Conservation (phyloP, 2,797 vertebrate species). For the Enteromius thamalakanensis region DNA sequence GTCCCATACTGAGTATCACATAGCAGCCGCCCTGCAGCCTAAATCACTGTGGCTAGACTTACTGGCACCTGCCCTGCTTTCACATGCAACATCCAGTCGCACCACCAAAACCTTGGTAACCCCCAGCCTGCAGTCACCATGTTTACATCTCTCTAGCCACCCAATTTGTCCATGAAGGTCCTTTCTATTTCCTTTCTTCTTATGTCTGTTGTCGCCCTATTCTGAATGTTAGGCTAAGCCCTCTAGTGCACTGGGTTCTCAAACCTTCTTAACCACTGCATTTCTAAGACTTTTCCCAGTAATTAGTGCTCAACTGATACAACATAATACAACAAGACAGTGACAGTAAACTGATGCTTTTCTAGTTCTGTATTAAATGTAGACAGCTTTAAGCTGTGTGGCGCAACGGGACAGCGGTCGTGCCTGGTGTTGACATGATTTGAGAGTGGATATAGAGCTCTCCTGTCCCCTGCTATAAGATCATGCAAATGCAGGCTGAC, state of each 20-base stretch:
- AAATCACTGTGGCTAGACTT: slow-evolving; percentile 98
- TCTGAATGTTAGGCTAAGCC: background rate
- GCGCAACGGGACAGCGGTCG: background rate
- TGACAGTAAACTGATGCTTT: background rate
- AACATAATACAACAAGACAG: background rate
- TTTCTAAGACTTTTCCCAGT: background rate
- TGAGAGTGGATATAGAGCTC: slow-evolving; percentile 6
- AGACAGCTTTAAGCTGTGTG: background rate
- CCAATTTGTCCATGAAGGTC: slow-evolving; percentile 10
- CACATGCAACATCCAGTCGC: slow-evolving; percentile 77
- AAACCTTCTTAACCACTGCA: background rate
- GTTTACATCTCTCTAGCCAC: slow-evolving; percentile 27
- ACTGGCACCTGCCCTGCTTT: slow-evolving; percentile 98
- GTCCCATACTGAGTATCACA: slow-evolving; percentile 94
- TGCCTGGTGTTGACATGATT: background rate
- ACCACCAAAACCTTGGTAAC: slow-evolving; percentile 37
- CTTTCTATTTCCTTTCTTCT: background rate
- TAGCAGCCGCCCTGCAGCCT: slow-evolving; percentile 89
- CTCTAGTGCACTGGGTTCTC: background rate
- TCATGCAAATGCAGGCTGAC: slow-evolving; percentile 45
- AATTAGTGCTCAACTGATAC: background rate
- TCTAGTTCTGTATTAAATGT: background rate
- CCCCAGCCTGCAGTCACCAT: slow-evolving; percentile 26
- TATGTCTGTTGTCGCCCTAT: background rate
- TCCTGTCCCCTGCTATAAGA: slow-evolving; percentile 26